Conservation (phyloP, 1,140 invertebrate species). For the Battus philenor region DNA sequence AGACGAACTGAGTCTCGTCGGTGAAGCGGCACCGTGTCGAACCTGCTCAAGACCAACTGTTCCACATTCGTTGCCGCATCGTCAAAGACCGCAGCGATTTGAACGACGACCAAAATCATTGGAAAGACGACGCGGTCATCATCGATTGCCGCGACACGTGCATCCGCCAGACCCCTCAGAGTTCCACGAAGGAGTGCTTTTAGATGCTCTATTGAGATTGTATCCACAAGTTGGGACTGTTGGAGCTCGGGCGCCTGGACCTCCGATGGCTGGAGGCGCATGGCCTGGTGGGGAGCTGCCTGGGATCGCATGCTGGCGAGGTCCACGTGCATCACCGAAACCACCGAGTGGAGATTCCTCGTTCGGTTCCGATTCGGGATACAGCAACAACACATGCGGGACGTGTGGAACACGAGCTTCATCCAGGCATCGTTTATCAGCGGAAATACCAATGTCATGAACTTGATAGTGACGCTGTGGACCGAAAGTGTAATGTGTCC, state of each 20-base stretch:
- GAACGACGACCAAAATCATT: constrained; percentile 62
- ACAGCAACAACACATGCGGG: constrained; percentile 78
- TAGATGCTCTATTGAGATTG: constrained; percentile 77
- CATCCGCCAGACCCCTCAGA: constrained; percentile 67
- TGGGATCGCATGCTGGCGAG: constrained; percentile 63
- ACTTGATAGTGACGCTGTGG: constrained; percentile 21
- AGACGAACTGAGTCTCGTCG: constrained; percentile 71
- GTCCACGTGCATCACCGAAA: constrained; percentile 60
- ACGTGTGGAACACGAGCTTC: constrained; percentile 74
- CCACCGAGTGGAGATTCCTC: constrained; percentile 73
- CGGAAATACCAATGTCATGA: constrained; percentile 46
- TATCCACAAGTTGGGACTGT: constrained; percentile 77
- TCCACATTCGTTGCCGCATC: constrained; percentile 59
- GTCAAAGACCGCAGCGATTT: constrained; percentile 55
- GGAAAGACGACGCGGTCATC: constrained; percentile 56
- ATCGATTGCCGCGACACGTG: constrained; percentile 55
- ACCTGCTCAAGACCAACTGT: constrained; percentile 53
- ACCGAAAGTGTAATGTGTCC: constrained; percentile 23
- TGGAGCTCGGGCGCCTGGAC: constrained; percentile 55
- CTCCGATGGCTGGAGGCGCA: constrained; percentile 50
- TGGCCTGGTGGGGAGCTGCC: constrained; percentile 66
- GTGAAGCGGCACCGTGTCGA: constrained; percentile 65
- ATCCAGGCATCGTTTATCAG: constrained; percentile 58
- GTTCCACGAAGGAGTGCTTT: constrained; percentile 76
- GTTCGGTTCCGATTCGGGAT: constrained; percentile 76